Percentiles rank a stretch among this genome's conserved stretches.
Conservation (phyloP, 2,797 vertebrate species). For the Pagetopsis macropterus region DNA sequence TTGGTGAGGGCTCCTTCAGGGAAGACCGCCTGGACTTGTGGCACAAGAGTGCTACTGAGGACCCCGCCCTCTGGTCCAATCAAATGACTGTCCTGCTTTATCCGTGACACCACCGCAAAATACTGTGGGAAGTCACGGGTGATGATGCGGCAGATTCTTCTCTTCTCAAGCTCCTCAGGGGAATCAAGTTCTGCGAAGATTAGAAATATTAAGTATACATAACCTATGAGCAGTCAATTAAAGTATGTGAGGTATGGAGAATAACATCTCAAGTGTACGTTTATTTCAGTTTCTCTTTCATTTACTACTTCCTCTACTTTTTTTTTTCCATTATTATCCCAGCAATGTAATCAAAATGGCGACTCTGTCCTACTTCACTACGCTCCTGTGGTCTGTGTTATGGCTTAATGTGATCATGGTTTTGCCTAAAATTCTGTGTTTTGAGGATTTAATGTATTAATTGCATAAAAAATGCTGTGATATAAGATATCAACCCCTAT, state of each 20-base stretch:
- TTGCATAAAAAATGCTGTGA: background rate
- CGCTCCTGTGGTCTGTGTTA: background rate
- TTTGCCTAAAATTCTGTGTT: background rate
- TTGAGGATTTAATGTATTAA: background rate
- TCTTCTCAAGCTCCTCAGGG: conserved; percentile 95
- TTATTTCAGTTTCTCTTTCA: conserved; percentile 1
- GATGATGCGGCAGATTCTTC: conserved; percentile 97
- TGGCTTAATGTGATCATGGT: background rate
- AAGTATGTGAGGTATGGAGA: background rate
- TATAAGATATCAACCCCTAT: background rate
- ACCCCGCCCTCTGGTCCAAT: conserved; percentile 96
- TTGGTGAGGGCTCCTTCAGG: conserved; percentile 97
- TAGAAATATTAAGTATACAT: conserved; percentile 17
- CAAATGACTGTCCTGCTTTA: conserved; percentile 96
- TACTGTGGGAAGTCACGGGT: conserved; percentile 98
- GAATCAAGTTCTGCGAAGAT: conserved; percentile 89
- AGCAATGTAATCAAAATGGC: background rate
- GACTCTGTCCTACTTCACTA: background rate
- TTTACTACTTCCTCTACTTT: background rate
- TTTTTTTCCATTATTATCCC: background rate
- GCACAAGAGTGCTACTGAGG: conserved; percentile 93
- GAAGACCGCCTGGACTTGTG: conserved; percentile 96
- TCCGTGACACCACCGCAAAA: conserved; percentile 95
- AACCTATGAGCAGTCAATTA: background rate
- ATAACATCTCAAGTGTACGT: background rate